Conservation (phyloP, 2,888 invertebrate genomes). For the Drosophila infuscata region DNA sequence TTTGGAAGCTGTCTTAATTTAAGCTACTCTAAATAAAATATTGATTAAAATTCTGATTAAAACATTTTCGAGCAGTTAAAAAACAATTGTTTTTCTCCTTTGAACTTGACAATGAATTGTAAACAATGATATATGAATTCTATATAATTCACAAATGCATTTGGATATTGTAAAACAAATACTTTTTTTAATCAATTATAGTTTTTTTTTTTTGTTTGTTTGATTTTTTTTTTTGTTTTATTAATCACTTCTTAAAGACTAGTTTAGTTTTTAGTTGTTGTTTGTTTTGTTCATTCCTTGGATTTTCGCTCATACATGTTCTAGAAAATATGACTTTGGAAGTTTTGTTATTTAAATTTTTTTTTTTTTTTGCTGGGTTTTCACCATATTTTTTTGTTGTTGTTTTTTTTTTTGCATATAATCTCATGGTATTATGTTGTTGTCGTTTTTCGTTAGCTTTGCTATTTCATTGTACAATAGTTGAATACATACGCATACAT, state of each 20-base stretch:
- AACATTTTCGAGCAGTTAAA: neutral
- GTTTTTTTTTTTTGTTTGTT: neutral
- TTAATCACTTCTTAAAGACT: slow-evolving; percentile 66
- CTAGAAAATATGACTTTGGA: slow-evolving; percentile 40
- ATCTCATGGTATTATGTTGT: slow-evolving; percentile 19
- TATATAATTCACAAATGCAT: slow-evolving; percentile 10
- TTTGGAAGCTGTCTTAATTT: neutral
- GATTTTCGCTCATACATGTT: slow-evolving; percentile 26
- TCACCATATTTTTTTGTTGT: neutral
- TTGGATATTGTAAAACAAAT: neutral
- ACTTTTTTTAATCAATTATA: slow-evolving; percentile 19
- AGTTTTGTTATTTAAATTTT: neutral
- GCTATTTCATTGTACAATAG: slow-evolving; percentile 73
- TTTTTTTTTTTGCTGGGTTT: neutral
- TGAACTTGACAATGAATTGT: neutral
- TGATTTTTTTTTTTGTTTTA: slow-evolving; percentile 38
- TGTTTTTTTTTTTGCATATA: slow-evolving; percentile 11
- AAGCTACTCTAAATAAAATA: neutral
- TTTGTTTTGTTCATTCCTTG: slow-evolving; percentile 26
- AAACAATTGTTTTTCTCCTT: neutral
- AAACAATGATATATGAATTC: neutral
- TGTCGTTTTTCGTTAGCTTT: slow-evolving; percentile 49
- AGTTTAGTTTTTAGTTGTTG: slow-evolving; percentile 53
- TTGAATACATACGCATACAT: slow-evolving; percentile 45
- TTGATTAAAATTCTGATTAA: neutral